These are phyloP conservation scores for Ochlodes sylvanus DNA, from an alignment of 2,888 invertebrate genomes.

Conservation along the genomic window DNA sequence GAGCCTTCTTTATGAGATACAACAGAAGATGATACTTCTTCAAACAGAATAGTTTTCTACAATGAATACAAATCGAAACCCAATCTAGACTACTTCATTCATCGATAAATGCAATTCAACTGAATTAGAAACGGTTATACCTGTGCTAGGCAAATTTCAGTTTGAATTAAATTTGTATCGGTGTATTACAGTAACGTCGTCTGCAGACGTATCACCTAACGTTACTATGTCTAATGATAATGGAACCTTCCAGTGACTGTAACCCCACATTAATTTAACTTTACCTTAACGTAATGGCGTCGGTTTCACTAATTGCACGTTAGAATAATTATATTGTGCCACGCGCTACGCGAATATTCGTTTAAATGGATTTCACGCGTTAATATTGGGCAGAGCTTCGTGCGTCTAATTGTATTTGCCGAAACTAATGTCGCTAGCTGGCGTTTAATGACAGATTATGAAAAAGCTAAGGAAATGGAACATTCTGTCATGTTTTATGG, in stretches of 20 bases:
- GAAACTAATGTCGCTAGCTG: slow-evolving; percentile 30
- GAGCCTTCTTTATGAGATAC: too few relatives aligned
- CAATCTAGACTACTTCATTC: too few relatives aligned
- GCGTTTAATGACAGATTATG: slow-evolving; percentile 27
- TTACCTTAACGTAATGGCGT: slow-evolving; percentile 79
- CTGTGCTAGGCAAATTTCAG: too few relatives aligned
- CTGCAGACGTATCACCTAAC: slow-evolving; percentile 64
- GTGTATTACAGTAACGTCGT: slow-evolving; percentile 1
- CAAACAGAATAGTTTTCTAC: too few relatives aligned
- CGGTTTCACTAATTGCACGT: slow-evolving; percentile 83
- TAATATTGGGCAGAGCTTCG: slow-evolving; percentile 62
- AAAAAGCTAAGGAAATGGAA: slow-evolving; percentile 10
- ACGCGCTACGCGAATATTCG: slow-evolving; percentile 64
- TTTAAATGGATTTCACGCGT: slow-evolving; percentile 75
- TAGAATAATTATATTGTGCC: slow-evolving; percentile 79
- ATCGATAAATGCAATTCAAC: too few relatives aligned
- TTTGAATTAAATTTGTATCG: not conserved
- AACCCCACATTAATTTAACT: slow-evolving; percentile 82
- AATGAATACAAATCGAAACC: too few relatives aligned
- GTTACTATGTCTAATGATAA: slow-evolving; percentile 80
- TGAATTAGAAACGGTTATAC: too few relatives aligned
- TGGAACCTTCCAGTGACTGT: slow-evolving; percentile 82
- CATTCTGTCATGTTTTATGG: not conserved
- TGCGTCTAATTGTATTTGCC: slow-evolving; percentile 48
- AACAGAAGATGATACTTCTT: too few relatives aligned